Evolutionary conservation across 2,888 invertebrate species (phyloP), one percentile per base, ranked within the genome.

Genomic region (Plagodis pulveraria): DNA sequence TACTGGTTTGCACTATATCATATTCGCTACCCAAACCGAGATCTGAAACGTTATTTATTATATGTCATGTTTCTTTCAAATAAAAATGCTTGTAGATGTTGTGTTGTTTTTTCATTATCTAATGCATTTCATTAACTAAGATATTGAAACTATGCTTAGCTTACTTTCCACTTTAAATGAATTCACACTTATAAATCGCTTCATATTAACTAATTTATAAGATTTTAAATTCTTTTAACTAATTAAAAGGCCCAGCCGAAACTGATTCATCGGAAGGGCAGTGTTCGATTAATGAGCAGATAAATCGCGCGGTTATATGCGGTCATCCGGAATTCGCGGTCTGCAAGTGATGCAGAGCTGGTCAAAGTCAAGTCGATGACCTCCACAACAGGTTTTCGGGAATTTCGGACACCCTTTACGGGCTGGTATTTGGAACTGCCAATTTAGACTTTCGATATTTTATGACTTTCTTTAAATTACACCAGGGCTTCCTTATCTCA

Each of bases 301-400:
- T 83, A 83, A 83, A 81, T 78, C 73, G 67, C 55, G 67, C 65
- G 72, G 77, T 77, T 76, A 33, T 76, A 78, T 77, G 69, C 67
- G 69, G 74, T 72, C 73, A 75, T 74, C 76, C 74, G 62, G 71
- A 81, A 78, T 74, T 72, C 71, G 71, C 71, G 65, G 69, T 67
- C 74, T 71, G 77, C 75, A 73, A 77, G 78, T 87, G 84, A 88
- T 86, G 86, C 88, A 89, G 87, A 77, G 70, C 72, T 70, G 69
- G 80, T 73, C 80, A 78, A 78, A 80, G 84, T 82, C 81, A 78
- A 75, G 88, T 87, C 89, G 83, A 77, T 84, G 89, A 67, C 84
- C 88, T 73, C 63, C 54, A 55, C 51, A 78, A 86, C 87, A 72
- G 77, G 89, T 85, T 84, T 59, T 51, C 12, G 62, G 65, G 72